A percentile compares a stretch with the other conserved stretches of the same genome.
Conservation (phyloP, 2,797 vertebrate species). For the Enteromius afrohamiltoni region DNA sequence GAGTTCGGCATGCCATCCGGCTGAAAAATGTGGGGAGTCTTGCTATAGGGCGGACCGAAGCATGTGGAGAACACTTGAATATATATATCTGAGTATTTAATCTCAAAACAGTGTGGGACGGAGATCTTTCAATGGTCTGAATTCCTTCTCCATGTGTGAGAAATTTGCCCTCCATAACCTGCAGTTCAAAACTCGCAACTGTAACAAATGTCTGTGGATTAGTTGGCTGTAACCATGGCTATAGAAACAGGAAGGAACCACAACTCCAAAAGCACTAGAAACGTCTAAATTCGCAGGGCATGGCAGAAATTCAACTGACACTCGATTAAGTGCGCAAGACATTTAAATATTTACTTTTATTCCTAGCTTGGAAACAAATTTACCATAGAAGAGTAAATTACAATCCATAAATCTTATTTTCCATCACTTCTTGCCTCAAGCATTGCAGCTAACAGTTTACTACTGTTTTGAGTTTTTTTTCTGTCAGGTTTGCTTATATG, state of each 20-base stretch:
- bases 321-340: conserved; percentile 29
- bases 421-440: conserved; percentile 25
- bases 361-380: conserved; percentile 15
- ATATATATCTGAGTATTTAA: conserved; percentile 59
- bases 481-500: not conserved
- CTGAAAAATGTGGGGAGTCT: conserved; percentile 53
- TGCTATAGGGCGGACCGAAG: conserved; percentile 46
- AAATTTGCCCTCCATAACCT: conserved; percentile 48
- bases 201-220: conserved; percentile 54
- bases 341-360: conserved; percentile 25
- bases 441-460: not conserved
- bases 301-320: conserved; percentile 14
- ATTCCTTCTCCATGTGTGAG: conserved; percentile 60
- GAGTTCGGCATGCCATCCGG: conserved; percentile 56
- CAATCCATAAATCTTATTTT: conserved; percentile 13
- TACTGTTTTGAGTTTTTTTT: not conserved
- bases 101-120: conserved; percentile 57
- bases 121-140: conserved; percentile 57
- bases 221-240: conserved; percentile 40
- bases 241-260: conserved; percentile 40
- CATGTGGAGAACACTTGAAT: conserved; percentile 58
- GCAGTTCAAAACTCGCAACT: conserved; percentile 46
- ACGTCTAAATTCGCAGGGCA: conserved; percentile 30
- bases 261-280: conserved; percentile 39
- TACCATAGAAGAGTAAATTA: conserved; percentile 5